Evolutionary conservation across 1,140 invertebrate species (phyloP), one percentile per base, ranked within the genome.

Genomic region (Oryzaephilus surinamensis): DNA sequence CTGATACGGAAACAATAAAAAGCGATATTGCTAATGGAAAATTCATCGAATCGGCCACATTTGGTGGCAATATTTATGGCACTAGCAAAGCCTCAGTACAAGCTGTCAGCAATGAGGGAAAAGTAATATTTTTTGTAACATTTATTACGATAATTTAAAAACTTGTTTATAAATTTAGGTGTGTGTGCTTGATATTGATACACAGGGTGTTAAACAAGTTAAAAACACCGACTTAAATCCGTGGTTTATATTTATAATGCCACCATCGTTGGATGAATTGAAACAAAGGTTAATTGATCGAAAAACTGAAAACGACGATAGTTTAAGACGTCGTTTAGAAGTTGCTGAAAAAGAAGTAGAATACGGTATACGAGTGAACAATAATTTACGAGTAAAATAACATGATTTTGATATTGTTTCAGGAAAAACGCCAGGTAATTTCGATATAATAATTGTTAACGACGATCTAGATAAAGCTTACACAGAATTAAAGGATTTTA

Each of bases 21-120:
- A 59, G 73, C 14, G 77, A 79, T 28, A 81, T 98, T 29, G 66
- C 71, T 3, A 72, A 76, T 17, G 80, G 79, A 30, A 85, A 94
- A 48, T 99, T 99, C 64, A 76, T 99, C 38, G 96, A 99, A 68
- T 76, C 74, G 51, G 92, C 95, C 6, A 71, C 72, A 38, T 99
- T 93, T 58, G 88, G 92, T 49, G 88, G 85, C 6, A 98, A 99
- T 62, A 67, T 88, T 55, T 99, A 99, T 71, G 96, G 96, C 33
- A 99, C 95, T 48, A 97, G 93, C 60, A 92, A 93, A 67, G 68
- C 69, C 53, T 81, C 93, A 0, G 85, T 99, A 0, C 71, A 87
- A 57, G 74, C 79, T 50, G 84, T 98, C 1, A 72, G 77, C 37
- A 65, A 70, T 8, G 65, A 72, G 29, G 93, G 92, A 2, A 85